Percentiles rank a stretch among this genome's conserved stretches.
phyloP scores from a whole-genome alignment of 1,140 invertebrate species.

The Euwallacea similis region DNA sequence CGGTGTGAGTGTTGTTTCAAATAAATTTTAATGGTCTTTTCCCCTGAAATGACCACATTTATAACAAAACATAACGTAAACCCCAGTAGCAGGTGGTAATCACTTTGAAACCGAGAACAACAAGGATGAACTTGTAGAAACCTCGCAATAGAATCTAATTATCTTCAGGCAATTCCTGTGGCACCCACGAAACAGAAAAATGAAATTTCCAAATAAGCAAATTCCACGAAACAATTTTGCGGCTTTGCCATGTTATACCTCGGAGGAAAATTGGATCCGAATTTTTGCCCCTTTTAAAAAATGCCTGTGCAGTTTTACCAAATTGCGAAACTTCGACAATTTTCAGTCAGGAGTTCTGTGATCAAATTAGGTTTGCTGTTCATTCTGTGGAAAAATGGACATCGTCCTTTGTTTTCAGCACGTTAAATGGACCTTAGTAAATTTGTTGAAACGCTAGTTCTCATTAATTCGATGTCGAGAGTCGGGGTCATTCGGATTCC shows the following conservation, averaged over 20 bases:
- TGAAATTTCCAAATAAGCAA: conserved; percentile 1
- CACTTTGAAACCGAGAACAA: too few species aligned
- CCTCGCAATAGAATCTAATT: too few species aligned
- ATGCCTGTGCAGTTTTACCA: conserved; percentile 20
- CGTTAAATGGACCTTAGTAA: background rate
- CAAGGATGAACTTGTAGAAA: too few species aligned
- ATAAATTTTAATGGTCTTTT: background rate
- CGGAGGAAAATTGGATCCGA: conserved; percentile 4
- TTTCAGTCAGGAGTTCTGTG: background rate
- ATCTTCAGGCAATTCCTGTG: background rate
- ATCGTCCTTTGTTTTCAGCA: background rate
- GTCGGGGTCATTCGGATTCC: too few species aligned
- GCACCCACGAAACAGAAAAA: background rate
- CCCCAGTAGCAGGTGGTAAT: too few species aligned
- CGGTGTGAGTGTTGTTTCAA: background rate
- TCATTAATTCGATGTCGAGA: too few species aligned
- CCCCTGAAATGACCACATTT: too few species aligned
- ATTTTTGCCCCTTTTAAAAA: conserved; percentile 15
- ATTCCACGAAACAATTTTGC: background rate
- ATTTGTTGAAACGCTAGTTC: too few species aligned
- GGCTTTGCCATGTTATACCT: background rate
- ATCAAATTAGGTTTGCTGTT: background rate
- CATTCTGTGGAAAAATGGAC: conserved; percentile 3
- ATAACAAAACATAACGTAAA: too few species aligned
- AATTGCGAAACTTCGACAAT: conserved; percentile 12